Base-by-base conservation (phyloP, 2,797 vertebrate genomes). In the Tadarida brasiliensis region DNA sequence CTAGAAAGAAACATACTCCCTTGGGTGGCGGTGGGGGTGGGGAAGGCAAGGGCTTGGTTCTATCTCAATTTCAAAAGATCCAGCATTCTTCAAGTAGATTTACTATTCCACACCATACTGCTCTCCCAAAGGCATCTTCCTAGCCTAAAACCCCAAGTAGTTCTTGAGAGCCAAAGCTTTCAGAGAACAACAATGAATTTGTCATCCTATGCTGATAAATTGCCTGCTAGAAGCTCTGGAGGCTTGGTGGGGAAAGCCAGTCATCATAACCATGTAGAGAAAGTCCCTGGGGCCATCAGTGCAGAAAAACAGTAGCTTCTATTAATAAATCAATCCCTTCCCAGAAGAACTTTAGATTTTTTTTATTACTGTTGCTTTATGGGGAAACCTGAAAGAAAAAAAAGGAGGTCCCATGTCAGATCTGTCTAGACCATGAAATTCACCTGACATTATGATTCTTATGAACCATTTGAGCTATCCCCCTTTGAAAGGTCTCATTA, bases 341-440 rank as follows among this genome's bases (percentile, higher is more conserved):
- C 92, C 95, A 83, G 96, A 96, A 98, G 90, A 98, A 97, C 47
- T 96, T 97, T 57, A 97, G 91, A 35, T 96, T 97, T 83, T 95
- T 96, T 97, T 98, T 83, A 96, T 97, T 97, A 94, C 68, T 88
- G 28, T 82, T 98, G 74, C 93, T 97, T 98, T 97, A 97, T 92
- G 73, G 17, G 14, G 26, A 97, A 97, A 89, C 33, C 68, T 97
- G 96, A 97, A 56, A 87, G 44, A 49, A 70, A 71, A 68, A 67
- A 68, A 35, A 94, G 17, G 16, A 26, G 92, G 90, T 85, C 94
- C n/a, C 51, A 95, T 97, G 97, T 98, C 98, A 98, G 97, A 98
- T 98, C 98, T 98, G 93, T 94, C 87, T 97, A 76, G 96, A 98
- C 98, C 98, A 98, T 98, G 98, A 99, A 99, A 99, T 98, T 96